Base-by-base conservation (phyloP, 2,888 invertebrate genomes). In the Acanthosepion pharaonis region DNA sequence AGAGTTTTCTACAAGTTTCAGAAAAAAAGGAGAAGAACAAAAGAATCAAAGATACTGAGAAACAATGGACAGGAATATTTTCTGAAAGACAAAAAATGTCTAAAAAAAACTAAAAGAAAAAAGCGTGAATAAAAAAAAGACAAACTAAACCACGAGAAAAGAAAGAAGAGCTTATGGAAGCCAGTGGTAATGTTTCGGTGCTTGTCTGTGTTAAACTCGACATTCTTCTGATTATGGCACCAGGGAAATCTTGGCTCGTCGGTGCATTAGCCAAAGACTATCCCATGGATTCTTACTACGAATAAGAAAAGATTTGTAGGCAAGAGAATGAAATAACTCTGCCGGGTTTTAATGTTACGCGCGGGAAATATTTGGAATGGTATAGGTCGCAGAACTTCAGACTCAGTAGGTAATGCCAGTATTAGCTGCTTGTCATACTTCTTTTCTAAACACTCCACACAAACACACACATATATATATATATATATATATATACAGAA, bases 211-310 rank as follows among this genome's bases (percentile, higher is more conserved):
- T n/a, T 78, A 78, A 78, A 64, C 28, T n/a, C 28, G 28, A 78
- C n/a, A 28, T 78, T 28, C 78, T 15, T 78, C 28, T 28, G 28
- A 78, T 11, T 8, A 8, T n/a, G 78, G n/a, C 78, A 28, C 78
- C 78, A 78, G 78, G 78, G 78, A 78, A 78, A 78, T 78, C 78
- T 78, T 78, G 78, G n/a, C 78, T 28, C 78, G 78, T 78, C 78
- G 78, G 78, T 78, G 78, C 78, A 78, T 78, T 78, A 78, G 78
- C 78, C 78, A 78, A 78, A 78, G 9, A 28, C 78, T 3, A 9
- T 11, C n/a, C 28, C 42, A 8, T 11, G 28, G 78, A 78, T 78
- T 78, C 28, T 78, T n/a, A 78, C 78, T n/a, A n/a, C 9, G 8
- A 5, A 55, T 20, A 55, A 78, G 78, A 78, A 78, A 78, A 78